These are phyloP conservation scores for Hypercompe scribonia DNA, from an alignment of 2,888 invertebrate species.

Conservation along the genomic window DNA sequence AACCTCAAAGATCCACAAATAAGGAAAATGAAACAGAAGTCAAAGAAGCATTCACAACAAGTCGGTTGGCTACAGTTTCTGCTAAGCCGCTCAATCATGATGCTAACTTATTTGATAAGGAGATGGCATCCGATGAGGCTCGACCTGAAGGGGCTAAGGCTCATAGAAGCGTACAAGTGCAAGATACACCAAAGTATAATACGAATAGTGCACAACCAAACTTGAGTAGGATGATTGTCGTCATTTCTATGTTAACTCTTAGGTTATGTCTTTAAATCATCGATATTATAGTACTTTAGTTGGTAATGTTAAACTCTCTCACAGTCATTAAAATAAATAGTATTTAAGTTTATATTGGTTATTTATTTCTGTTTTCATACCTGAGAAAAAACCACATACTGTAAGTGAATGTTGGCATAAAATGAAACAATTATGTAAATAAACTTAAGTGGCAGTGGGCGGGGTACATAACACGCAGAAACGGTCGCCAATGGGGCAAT, in stretches of 20 bases:
- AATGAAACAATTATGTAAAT: too few species aligned
- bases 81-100: constrained; percentile 72
- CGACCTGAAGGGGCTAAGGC: constrained; percentile 74
- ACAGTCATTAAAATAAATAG: constrained; percentile 82
- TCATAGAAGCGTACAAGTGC: constrained; percentile 69
- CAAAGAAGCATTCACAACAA: constrained; percentile 66
- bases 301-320: constrained; percentile 66
- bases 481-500: too few species aligned
- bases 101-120: constrained; percentile 61
- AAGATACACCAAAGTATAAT: constrained; percentile 42
- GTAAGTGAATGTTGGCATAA: too few species aligned
- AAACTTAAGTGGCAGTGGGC: too few species aligned
- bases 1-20: constrained; percentile 15
- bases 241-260: constrained; percentile 56
- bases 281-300: constrained; percentile 51
- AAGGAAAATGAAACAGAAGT: constrained; percentile 45
- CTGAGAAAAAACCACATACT: neutral
- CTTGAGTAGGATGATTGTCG: constrained; percentile 51
- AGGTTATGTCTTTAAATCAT: constrained; percentile 59
- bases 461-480: too few species aligned
- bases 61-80: constrained; percentile 77
- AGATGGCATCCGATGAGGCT: constrained; percentile 81
- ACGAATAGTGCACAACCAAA: constrained; percentile 56
- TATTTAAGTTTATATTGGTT: constrained; percentile 53
- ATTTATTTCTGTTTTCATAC: constrained; percentile 3